Evolutionary conservation across 1,140 invertebrate species (phyloP).

Genomic region (Anoplolepis gracilipes): DNA sequence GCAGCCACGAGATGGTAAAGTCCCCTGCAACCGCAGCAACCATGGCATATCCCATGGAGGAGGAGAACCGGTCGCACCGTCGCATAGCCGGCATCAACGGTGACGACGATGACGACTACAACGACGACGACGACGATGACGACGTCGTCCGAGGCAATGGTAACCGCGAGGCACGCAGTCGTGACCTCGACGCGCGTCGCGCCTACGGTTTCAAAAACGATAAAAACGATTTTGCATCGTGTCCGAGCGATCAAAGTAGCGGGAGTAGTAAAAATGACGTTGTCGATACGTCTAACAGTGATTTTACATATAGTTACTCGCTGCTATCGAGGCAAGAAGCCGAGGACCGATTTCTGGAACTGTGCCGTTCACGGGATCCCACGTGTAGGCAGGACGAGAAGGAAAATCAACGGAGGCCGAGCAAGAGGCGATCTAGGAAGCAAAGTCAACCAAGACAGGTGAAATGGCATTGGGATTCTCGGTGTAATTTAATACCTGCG

Average conservation of each 20-base stretch:
- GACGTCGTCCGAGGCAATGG: conserved; percentile 35
- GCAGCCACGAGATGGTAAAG: conserved; percentile 85
- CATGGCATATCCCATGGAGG: conserved; percentile 72
- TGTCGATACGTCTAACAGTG: conserved; percentile 55
- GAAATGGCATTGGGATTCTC: conserved; percentile 53
- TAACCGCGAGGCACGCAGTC: conserved; percentile 30
- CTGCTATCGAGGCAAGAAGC: neutral
- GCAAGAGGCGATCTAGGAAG: conserved; percentile 80
- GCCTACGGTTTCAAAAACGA: conserved; percentile 18
- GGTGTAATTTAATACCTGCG: neutral
- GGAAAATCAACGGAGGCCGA: conserved; percentile 1
- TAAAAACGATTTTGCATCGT: neutral
- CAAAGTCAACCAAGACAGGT: conserved; percentile 84
- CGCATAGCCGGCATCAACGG: conserved; percentile 48
- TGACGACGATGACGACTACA: conserved; percentile 38
- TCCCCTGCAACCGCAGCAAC: conserved; percentile 77
- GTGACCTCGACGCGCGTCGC: conserved; percentile 18
- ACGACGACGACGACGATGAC: conserved; percentile 31
- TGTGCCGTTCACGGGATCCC: neutral
- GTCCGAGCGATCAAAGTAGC: neutral
- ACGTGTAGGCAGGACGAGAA: neutral
- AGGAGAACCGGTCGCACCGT: conserved; percentile 71
- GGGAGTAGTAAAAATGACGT: neutral
- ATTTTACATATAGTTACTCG: conserved; percentile 62
- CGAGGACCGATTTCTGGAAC: neutral